Conservation (phyloP, 2,797 vertebrate species). For the Orestias chungarensis region DNA sequence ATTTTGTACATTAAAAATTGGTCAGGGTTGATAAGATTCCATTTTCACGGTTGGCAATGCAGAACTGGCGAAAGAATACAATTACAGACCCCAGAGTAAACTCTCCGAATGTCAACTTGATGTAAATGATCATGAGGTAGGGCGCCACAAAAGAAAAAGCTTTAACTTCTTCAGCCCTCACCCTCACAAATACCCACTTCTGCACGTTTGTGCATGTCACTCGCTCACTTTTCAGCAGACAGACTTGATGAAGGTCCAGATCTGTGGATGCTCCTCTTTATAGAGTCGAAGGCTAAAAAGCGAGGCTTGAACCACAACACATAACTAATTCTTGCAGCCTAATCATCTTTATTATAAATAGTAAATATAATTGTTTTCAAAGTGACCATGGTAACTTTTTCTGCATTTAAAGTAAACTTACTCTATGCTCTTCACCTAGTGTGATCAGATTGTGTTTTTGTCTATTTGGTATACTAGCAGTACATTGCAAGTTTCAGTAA, state of each 20-base stretch:
- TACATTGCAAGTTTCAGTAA: background rate
- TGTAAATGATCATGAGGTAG: slow-evolving; percentile 98
- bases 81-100: slow-evolving; percentile 99
- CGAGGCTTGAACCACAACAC: background rate
- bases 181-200: slow-evolving; percentile 18
- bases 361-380: background rate
- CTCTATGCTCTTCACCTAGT: background rate
- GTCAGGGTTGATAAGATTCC: slow-evolving; percentile 99
- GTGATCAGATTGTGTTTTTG: background rate
- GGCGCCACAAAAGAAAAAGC: slow-evolving; percentile 86
- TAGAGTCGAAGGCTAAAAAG: slow-evolving; percentile 4
- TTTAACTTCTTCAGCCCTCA: slow-evolving; percentile 73
- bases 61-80: slow-evolving; percentile 99
- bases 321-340: slow-evolving; percentile 1
- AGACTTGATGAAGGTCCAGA: slow-evolving; percentile 36
- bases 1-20: slow-evolving; percentile 99
- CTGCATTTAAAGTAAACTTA: background rate
- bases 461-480: background rate
- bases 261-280: slow-evolving; percentile 51
- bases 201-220: slow-evolving; percentile 26
- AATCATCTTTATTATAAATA: background rate
- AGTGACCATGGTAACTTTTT: background rate
- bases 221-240: slow-evolving; percentile 37
- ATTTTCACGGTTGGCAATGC: slow-evolving; percentile 99
- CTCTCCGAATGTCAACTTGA: slow-evolving; percentile 99